Conservation (phyloP, 1,140 invertebrate species). For the Eueides isabella region DNA sequence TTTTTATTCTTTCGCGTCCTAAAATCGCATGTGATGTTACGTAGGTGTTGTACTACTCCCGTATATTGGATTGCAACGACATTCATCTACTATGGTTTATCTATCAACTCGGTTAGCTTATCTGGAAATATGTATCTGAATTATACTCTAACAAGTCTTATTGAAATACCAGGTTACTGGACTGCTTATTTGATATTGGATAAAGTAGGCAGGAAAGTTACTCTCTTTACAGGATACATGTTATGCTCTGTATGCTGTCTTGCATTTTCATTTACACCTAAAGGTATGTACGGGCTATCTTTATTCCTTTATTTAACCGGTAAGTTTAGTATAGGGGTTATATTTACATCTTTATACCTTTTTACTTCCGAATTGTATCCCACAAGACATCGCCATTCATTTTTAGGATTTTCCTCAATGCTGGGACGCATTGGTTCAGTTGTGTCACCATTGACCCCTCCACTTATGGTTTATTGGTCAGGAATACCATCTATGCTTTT, state of each 20-base stretch:
- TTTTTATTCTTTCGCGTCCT: constrained; percentile 77
- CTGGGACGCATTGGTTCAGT: constrained; percentile 89
- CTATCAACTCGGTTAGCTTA: constrained; percentile 90
- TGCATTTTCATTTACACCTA: constrained; percentile 65
- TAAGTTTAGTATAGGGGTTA: constrained; percentile 66
- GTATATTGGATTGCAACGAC: constrained; percentile 88
- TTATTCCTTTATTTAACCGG: constrained; percentile 65
- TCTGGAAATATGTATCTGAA: constrained; percentile 87
- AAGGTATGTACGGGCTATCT: constrained; percentile 52
- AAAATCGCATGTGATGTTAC: constrained; percentile 84
- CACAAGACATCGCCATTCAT: constrained; percentile 86
- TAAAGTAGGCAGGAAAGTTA: constrained; percentile 83
- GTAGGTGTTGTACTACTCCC: constrained; percentile 86
- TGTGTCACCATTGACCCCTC: constrained; percentile 86
- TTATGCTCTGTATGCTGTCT: constrained; percentile 64
- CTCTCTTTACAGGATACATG: constrained; percentile 65
- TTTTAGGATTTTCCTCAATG: constrained; percentile 88
- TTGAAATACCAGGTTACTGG: constrained; percentile 89
- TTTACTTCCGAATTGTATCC: constrained; percentile 89
- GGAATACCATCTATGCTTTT: constrained; percentile 86
- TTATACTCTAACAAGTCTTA: constrained; percentile 85
- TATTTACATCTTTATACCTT: constrained; percentile 87
- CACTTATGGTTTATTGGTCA: constrained; percentile 66
- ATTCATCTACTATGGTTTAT: constrained; percentile 92
- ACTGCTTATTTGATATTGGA: constrained; percentile 85